Evolutionary conservation across 2,888 invertebrate genomes (phyloP).

Genomic region (Lepidochrysops patricia): DNA sequence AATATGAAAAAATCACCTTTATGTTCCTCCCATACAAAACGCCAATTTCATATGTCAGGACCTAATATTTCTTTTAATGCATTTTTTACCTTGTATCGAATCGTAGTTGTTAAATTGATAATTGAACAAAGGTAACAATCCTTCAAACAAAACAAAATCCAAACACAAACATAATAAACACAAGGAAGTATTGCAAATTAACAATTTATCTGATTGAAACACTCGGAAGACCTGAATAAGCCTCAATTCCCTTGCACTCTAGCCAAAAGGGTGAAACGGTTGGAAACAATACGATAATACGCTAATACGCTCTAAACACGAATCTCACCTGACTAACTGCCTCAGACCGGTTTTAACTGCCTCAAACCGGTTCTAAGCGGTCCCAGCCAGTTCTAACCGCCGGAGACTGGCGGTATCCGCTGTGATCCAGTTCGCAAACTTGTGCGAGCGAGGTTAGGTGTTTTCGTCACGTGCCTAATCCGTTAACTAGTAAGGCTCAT

Average conservation of each 20-base stretch:
- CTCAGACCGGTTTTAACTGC: conserved; percentile 33
- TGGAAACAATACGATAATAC: conserved; percentile 6
- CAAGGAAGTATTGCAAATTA: too few species aligned
- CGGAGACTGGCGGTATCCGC: conserved; percentile 45
- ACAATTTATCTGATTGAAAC: background rate
- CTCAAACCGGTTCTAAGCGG: conserved; percentile 29
- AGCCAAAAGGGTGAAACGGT: conserved; percentile 2
- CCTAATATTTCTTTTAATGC: too few species aligned
- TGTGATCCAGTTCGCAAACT: conserved; percentile 58
- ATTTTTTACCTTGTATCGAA: too few species aligned
- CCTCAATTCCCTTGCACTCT: background rate
- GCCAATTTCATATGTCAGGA: too few species aligned
- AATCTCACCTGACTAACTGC: conserved; percentile 59
- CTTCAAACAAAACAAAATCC: too few species aligned
- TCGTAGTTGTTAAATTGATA: too few species aligned
- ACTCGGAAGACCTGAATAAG: background rate
- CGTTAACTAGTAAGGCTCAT: conserved; percentile 16
- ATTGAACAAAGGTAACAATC: too few species aligned
- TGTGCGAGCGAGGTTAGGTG: conserved; percentile 51
- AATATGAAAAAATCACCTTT: too few species aligned
- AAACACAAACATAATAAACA: too few species aligned
- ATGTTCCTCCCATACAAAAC: too few species aligned
- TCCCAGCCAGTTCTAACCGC: conserved; percentile 33
- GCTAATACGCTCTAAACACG: conserved; percentile 32
- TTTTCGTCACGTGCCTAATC: conserved; percentile 37